These are phyloP conservation scores for Poecilia velifera DNA, from an alignment of 2,797 vertebrate genomes.

Conservation along the genomic window DNA sequence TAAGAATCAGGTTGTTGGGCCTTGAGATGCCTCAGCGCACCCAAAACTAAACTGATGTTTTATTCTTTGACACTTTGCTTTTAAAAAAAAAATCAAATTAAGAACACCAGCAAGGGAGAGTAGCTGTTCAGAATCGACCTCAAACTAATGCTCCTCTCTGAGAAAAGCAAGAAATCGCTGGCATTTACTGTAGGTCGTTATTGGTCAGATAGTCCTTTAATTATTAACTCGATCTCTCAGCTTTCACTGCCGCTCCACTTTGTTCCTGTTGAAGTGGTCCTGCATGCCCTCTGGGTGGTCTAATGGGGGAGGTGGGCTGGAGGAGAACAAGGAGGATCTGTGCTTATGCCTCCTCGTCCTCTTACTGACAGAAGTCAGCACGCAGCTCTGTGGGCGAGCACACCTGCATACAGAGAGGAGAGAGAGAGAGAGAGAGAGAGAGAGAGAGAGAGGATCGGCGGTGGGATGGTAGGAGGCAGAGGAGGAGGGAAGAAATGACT, in stretches of 20 bases:
- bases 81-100: too few relatives aligned
- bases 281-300: constrained; percentile 42
- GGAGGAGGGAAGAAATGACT: constrained; percentile 59
- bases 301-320: constrained; percentile 30
- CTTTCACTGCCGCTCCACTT: constrained; percentile 29
- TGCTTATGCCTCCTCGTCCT: constrained; percentile 61
- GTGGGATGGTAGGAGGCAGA: constrained; percentile 53
- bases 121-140: background rate
- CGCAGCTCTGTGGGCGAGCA: constrained; percentile 65
- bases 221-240: constrained; percentile 12
- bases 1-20: constrained; percentile 16
- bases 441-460: constrained; percentile 43
- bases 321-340: constrained; percentile 48
- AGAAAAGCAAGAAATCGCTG: background rate
- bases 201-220: constrained; percentile 13
- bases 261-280: constrained; percentile 52
- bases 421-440: constrained; percentile 49
- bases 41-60: background rate
- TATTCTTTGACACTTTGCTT: background rate
- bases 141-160: background rate
- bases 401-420: constrained; percentile 71
- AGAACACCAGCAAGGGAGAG: background rate
- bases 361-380: constrained; percentile 67
- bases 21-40: background rate
- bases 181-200: constrained; percentile 22